Evolutionary conservation across 2,113 vertebrate species (phyloP).

Genomic region (Pyxicephalus adspersus): DNA sequence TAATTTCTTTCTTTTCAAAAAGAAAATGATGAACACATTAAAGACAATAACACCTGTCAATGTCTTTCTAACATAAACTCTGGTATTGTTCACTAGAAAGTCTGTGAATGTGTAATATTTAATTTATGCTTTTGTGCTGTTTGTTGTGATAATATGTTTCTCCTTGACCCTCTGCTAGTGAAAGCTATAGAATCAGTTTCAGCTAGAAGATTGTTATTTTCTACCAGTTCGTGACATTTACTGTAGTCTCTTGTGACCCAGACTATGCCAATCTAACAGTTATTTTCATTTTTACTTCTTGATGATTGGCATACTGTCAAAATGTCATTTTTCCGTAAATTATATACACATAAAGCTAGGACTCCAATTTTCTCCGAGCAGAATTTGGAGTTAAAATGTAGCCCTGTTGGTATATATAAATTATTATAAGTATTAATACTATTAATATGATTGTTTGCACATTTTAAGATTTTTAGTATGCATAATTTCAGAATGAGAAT

Average conservation of each 20-base stretch:
- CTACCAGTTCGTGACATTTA: constrained; percentile 41
- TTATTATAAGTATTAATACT: neutral
- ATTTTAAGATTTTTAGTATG: too few relatives aligned
- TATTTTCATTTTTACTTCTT: constrained; percentile 34
- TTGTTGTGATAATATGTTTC: constrained; percentile 17
- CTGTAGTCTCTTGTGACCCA: constrained; percentile 39
- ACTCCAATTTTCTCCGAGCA: constrained; percentile 6
- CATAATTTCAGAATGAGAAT: neutral
- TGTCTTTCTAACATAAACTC: too few relatives aligned
- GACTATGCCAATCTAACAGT: constrained; percentile 36
- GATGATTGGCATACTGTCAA: constrained; percentile 53
- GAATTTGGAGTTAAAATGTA: neutral
- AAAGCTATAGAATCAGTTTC: constrained; percentile 12
- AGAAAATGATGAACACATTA: too few relatives aligned
- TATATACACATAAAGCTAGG: constrained; percentile 17
- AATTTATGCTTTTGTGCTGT: neutral
- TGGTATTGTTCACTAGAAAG: too few relatives aligned
- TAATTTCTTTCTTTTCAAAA: too few relatives aligned
- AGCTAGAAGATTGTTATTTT: constrained; percentile 21
- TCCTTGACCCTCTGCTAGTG: neutral
- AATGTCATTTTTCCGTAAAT: constrained; percentile 35
- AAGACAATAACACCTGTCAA: too few relatives aligned
- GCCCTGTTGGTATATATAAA: neutral
- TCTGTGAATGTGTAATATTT: neutral
- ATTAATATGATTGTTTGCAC: too few relatives aligned